Evolutionary conservation across 2,888 invertebrate genomes (phyloP), one percentile per base, ranked within the genome.

Genomic region (Dynastes tityus): DNA sequence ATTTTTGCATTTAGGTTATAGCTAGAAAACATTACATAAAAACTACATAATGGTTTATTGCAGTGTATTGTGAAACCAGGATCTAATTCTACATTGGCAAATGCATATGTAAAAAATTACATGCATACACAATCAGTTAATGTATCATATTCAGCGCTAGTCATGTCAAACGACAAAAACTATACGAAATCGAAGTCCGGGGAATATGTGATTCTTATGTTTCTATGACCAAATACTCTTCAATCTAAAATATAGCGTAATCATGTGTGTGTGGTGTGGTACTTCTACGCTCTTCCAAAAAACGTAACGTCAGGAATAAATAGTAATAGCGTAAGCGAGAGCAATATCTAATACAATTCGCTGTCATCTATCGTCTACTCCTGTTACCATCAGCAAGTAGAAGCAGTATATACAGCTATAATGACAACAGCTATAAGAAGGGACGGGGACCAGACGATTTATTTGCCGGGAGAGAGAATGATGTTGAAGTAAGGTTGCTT

Each of bases 391-490:
- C 45, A 61, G 32, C 22, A 68, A 53, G 13, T n/a, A 58, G 70
- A 32, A 37, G 22, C 55, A 22, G 22, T 58, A 9, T 45, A 51
- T 40, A 51, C 63, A 65, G 51, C 22, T 11, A 76, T 55, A 63
- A 49, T 58, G 32, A 61, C 79, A 79, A 76, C 45, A 71, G 63
- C 22, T 70, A 80, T 55, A 78, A 80, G 78, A 78, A 75, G 61
- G 53, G 78, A 71, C 49, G 76, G 79, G 80, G 80, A 78, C 80
- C 65, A 81, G 80, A 81, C 82, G 82, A 82, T 82, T 81, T 82
- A 82, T 82, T 80, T 61, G 73, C 22, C 40, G 61, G 61, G 73
- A 74, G 61, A 74, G 73, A 73, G 73, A 73, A 61, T 61, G 45
- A 45, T 61, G 61, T 73, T 61, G 73, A 73, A 61, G 73, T 27